These are phyloP conservation scores for Cataglyphis altisquamis DNA, from an alignment of 2,888 invertebrate species.

Conservation along the genomic window DNA sequence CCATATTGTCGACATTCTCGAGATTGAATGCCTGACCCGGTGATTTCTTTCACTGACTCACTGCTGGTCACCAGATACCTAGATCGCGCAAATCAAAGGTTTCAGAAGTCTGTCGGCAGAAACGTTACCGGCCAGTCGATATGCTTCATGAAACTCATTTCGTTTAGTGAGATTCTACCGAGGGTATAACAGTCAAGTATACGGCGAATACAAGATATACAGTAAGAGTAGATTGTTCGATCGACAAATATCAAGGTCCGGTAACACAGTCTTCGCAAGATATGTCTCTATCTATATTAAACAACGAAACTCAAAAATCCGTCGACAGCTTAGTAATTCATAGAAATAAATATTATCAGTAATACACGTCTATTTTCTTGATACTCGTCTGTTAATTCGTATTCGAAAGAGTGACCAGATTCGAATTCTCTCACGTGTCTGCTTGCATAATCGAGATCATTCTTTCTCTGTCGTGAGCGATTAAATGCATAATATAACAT, in stretches of 20 bases:
- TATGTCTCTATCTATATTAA: constrained; percentile 35
- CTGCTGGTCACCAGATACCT: background rate
- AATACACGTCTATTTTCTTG: background rate
- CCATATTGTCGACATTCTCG: constrained; percentile 5
- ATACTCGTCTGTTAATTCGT: background rate
- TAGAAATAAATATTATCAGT: constrained; percentile 26
- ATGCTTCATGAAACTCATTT: constrained; percentile 7
- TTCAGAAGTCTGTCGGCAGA: constrained; percentile 12
- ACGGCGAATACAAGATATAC: constrained; percentile 31
- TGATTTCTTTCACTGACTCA: background rate
- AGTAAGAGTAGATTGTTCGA: constrained; percentile 5
- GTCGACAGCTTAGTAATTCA: background rate
- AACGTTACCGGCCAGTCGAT: constrained; percentile 38
- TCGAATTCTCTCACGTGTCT: background rate
- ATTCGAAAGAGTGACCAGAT: background rate
- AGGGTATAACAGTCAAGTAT: constrained; percentile 27
- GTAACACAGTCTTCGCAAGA: constrained; percentile 35
- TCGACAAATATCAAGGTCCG: constrained; percentile 22
- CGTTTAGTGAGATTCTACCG: background rate
- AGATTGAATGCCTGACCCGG: background rate
- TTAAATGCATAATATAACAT: constrained; percentile 8
- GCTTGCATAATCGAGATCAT: background rate
- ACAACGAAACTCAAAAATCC: constrained; percentile 25
- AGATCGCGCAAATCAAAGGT: background rate
- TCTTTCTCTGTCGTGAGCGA: background rate